phyloP scores from a whole-genome alignment of 2,888 invertebrate species.

The Eupithecia exiguata region DNA sequence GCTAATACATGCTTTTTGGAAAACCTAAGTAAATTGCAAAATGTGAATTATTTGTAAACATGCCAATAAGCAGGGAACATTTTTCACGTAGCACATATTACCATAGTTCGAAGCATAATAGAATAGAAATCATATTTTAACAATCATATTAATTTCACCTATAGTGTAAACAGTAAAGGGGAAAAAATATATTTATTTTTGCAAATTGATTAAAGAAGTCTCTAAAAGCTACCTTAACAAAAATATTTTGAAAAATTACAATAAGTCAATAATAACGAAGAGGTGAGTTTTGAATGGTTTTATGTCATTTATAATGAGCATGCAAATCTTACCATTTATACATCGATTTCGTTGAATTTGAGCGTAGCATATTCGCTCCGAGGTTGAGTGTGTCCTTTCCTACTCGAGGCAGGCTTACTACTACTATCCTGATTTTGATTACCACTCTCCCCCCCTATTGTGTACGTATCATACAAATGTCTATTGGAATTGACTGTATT shows the following conservation, averaged over 20 bases:
- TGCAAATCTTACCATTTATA: constrained; percentile 73
- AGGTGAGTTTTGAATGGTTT: background rate
- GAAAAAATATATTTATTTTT: background rate
- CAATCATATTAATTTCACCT: no score
- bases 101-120: constrained; percentile 39
- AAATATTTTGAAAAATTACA: background rate
- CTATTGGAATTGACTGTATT: constrained; percentile 84
- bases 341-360: constrained; percentile 82
- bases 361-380: constrained; percentile 80
- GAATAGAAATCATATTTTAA: background rate
- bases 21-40: constrained; percentile 6
- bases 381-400: constrained; percentile 67
- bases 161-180: background rate
- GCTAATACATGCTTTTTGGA: constrained; percentile 61
- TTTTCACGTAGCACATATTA: constrained; percentile 62
- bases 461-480: constrained; percentile 81
- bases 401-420: constrained; percentile 63
- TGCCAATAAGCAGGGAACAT: constrained; percentile 29
- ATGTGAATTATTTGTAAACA: constrained; percentile 16
- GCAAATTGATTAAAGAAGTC: background rate
- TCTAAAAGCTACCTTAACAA: background rate
- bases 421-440: constrained; percentile 72
- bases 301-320: constrained; percentile 8
- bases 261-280: background rate
- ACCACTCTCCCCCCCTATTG: constrained; percentile 74